Evolutionary conservation across 2,888 invertebrate species (phyloP).

Genomic region (Mimachlamys varia): DNA sequence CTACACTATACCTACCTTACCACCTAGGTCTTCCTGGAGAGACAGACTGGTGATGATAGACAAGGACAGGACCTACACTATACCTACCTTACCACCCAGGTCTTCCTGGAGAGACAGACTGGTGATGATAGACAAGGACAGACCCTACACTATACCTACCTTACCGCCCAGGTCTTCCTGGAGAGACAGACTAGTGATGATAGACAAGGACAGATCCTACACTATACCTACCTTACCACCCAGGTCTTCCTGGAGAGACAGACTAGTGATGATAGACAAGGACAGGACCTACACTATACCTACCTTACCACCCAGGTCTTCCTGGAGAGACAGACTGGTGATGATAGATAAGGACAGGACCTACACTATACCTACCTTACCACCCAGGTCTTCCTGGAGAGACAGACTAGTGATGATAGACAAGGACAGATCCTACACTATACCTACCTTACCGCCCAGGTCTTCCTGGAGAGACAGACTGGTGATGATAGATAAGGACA

Average conservation of each 20-base stretch:
- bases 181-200: slow-evolving; percentile 73
- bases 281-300: slow-evolving; percentile 61
- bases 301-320: slow-evolving; percentile 74
- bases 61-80: slow-evolving; percentile 66
- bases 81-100: slow-evolving; percentile 70
- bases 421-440: slow-evolving; percentile 62
- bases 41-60: slow-evolving; percentile 73
- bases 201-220: slow-evolving; percentile 67
- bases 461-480: slow-evolving; percentile 75
- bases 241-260: slow-evolving; percentile 74
- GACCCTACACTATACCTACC: slow-evolving; percentile 59
- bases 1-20: slow-evolving; percentile 62
- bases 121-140: slow-evolving; percentile 71
- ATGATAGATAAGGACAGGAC: slow-evolving; percentile 73
- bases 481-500: slow-evolving; percentile 71
- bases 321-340: slow-evolving; percentile 73
- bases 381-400: slow-evolving; percentile 72
- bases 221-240: slow-evolving; percentile 68
- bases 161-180: slow-evolving; percentile 73
- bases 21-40: slow-evolving; percentile 73
- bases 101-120: slow-evolving; percentile 75
- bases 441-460: slow-evolving; percentile 70
- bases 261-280: slow-evolving; percentile 71
- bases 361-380: slow-evolving; percentile 62
- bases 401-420: slow-evolving; percentile 73